Evolutionary conservation across 2,797 vertebrate genomes (phyloP), one percentile per base, ranked within the genome.

Genomic region (Ctenopoma multispine): DNA sequence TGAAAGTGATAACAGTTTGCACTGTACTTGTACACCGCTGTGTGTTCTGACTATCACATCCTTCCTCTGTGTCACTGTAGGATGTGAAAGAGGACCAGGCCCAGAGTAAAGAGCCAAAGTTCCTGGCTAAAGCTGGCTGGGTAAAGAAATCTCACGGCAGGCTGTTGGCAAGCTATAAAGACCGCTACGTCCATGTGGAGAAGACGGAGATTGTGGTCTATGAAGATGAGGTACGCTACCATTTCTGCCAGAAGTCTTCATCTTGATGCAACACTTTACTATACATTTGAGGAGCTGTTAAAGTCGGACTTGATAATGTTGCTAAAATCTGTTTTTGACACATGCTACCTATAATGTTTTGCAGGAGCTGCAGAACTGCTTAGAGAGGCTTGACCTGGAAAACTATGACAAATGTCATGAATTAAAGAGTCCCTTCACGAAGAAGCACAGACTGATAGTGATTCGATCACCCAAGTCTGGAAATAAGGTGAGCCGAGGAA

Each of bases 371-470:
- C 92, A 96, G 89, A 98, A 94, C 73, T 97, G 96, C 81, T 72
- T 97, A 48, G 97, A 98, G 90, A 96, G 93, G 0, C 78, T 97
- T 74, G 96, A 98, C 80, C 92, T 99, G 87, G 95, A 96, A 73
- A 96, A 95, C 92, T 99, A 96, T n/a, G 96, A 98, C 23, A 94
- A 92, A 63, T 99, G 97, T 87, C 96, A 96, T 46, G 97, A 98
- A 71, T 73, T 98, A 64, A 96, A 94, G 63, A 95, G 94, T 0
- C 77, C 95, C 3, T 95, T 99, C n/a, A 96, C 92, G 59, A 96
- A 93, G 91, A 99, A 95, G 85, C 95, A 97, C 85, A 94, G 96
- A 68, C 95, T 99, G 85, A 92, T 97, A 80, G 88, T 99, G 66
- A 95, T 97, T 54, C 93, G 89, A 72, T 92, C 95, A 2, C 44